These are phyloP conservation scores for Paramisgurnus dabryanus DNA, from an alignment of 2,113 vertebrate genomes.

Conservation along the genomic window DNA sequence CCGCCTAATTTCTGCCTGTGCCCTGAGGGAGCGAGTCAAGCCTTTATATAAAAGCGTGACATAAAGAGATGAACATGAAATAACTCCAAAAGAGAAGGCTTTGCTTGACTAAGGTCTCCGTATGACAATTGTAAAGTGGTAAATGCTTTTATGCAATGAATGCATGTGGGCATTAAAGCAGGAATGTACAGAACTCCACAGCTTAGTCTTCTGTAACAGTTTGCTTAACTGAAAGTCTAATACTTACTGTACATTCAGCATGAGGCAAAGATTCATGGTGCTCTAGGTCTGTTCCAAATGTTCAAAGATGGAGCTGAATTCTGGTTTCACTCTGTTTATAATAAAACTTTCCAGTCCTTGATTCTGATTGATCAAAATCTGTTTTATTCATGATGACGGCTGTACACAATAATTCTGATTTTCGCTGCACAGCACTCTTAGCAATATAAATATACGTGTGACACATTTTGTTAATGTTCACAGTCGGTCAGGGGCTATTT, in stretches of 20 bases:
- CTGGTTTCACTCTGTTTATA: not conserved
- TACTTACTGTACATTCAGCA: not conserved
- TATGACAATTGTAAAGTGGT: not conserved
- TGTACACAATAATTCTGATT: too few relatives aligned
- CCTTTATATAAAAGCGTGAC: slow-evolving; percentile 40
- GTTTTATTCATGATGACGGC: too few relatives aligned
- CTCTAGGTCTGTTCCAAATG: not conserved
- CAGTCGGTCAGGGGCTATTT: too few relatives aligned
- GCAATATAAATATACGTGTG: too few relatives aligned
- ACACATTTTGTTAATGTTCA: too few relatives aligned
- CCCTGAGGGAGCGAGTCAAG: slow-evolving; percentile 47
- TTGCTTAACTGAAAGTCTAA: not conserved
- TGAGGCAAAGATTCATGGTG: not conserved
- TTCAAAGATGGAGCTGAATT: not conserved
- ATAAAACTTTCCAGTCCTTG: too few relatives aligned
- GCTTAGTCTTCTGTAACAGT: not conserved
- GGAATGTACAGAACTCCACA: not conserved
- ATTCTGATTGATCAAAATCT: too few relatives aligned
- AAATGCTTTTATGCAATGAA: not conserved
- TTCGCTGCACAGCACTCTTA: too few relatives aligned
- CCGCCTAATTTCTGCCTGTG: slow-evolving; percentile 54
- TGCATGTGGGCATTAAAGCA: not conserved
- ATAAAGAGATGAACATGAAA: slow-evolving; percentile 28
- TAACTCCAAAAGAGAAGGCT: not conserved
- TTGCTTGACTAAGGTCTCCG: not conserved